Conservation (phyloP, 35 echinoderm and acorn worm species). For the Nesometra sesokonis region DNA sequence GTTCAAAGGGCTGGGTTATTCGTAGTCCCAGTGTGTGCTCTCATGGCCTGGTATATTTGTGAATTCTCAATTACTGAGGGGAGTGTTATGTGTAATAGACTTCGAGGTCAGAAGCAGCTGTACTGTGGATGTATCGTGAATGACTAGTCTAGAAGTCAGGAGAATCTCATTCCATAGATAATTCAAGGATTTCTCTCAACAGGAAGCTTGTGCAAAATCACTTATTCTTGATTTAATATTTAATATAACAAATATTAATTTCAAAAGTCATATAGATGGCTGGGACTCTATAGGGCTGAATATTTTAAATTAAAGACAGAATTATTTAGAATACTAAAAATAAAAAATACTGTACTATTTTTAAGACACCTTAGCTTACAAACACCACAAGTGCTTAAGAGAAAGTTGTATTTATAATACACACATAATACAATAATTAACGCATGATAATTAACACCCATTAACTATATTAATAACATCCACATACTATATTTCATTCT, state of each 20-base stretch:
- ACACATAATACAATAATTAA: no score
- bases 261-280: no score
- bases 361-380: no score
- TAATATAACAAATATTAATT: background rate
- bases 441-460: no score
- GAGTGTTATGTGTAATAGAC: background rate
- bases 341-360: no score
- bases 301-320: no score
- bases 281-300: no score
- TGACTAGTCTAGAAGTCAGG: background rate
- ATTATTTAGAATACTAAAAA: no score
- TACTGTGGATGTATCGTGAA: background rate
- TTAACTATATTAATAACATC: no score
- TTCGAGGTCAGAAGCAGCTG: background rate
- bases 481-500: no score
- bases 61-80: background rate
- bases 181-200: background rate
- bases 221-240: background rate
- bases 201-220: background rate
- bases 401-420: no score
- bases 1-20: background rate
- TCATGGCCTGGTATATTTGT: background rate
- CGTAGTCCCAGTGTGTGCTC: background rate
- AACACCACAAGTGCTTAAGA: no score
- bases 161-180: background rate